Evolutionary conservation across 1,140 invertebrate genomes (phyloP).

Genomic region (Caenorhabditis latens): DNA sequence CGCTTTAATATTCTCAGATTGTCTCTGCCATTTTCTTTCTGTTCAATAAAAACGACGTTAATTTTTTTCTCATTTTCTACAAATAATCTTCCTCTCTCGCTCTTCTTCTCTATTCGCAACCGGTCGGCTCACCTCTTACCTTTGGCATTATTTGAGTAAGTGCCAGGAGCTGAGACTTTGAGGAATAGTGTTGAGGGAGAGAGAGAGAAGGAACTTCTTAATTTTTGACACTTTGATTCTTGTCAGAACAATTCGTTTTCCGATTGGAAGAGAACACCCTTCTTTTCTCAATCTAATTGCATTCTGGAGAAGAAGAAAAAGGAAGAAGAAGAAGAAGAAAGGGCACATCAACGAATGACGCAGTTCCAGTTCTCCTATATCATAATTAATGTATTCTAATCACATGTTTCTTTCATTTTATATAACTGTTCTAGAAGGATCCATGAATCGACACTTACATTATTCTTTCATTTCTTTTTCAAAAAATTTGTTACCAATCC

Average conservation of each 20-base stretch:
- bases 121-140: slow-evolving; percentile 40
- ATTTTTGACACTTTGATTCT: slow-evolving; percentile 18
- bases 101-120: background rate
- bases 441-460: slow-evolving; percentile 1
- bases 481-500: no score
- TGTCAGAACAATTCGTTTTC: background rate
- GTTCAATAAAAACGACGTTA: slow-evolving; percentile 3
- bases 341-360: slow-evolving; percentile 16
- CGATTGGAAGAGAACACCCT: background rate
- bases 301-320: background rate
- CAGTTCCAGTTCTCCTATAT: slow-evolving; percentile 45
- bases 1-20: background rate
- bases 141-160: slow-evolving; percentile 25
- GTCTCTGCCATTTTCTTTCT: background rate
- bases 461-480: background rate
- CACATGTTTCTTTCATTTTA: slow-evolving; percentile 19
- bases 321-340: no score
- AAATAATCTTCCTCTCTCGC: slow-evolving; percentile 2
- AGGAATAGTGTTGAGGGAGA: background rate
- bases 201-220: background rate
- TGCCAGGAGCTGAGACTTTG: slow-evolving; percentile 2
- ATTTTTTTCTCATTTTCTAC: background rate
- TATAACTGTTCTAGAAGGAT: slow-evolving; percentile 40
- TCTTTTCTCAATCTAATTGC: background rate
- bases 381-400: slow-evolving; percentile 52